These are phyloP conservation scores for Drosophila multiciliata DNA, from an alignment of 2,888 invertebrate genomes.

Conservation along the genomic window DNA sequence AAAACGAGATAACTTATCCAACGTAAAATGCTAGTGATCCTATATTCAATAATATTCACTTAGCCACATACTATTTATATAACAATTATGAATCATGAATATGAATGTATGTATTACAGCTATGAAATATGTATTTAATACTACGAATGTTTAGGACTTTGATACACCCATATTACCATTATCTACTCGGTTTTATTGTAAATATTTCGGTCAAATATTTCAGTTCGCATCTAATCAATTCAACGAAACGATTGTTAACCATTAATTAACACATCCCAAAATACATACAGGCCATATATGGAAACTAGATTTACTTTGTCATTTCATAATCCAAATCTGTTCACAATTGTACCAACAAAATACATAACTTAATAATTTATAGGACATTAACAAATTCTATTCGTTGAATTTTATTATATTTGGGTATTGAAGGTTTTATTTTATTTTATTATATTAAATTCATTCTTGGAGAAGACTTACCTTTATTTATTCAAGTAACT, in stretches of 20 bases:
- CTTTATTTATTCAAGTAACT: not conserved
- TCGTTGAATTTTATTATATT: slow-evolving; percentile 25
- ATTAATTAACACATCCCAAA: slow-evolving; percentile 17
- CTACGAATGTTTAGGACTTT: slow-evolving; percentile 15
- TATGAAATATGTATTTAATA: slow-evolving; percentile 35
- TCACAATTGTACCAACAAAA: slow-evolving; percentile 54
- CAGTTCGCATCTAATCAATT: slow-evolving; percentile 27
- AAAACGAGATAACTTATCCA: slow-evolving; percentile 59
- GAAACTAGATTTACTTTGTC: slow-evolving; percentile 50
- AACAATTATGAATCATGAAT: slow-evolving; percentile 30
- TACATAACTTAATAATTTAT: slow-evolving; percentile 60
- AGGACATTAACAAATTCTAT: slow-evolving; percentile 23
- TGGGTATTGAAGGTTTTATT: not conserved
- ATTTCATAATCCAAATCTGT: slow-evolving; percentile 58
- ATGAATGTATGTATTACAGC: slow-evolving; percentile 37
- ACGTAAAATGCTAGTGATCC: slow-evolving; percentile 60
- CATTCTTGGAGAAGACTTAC: not conserved
- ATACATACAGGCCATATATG: slow-evolving; percentile 16
- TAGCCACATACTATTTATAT: slow-evolving; percentile 50
- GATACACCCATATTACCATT: slow-evolving; percentile 15
- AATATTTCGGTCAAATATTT: slow-evolving; percentile 63
- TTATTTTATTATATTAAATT: not conserved
- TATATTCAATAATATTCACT: slow-evolving; percentile 52
- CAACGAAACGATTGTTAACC: slow-evolving; percentile 15
- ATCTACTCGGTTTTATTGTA: slow-evolving; percentile 51